Conservation (phyloP, 53 echinoderm and acorn worm genomes). For the Glandiceps talaboti region DNA sequence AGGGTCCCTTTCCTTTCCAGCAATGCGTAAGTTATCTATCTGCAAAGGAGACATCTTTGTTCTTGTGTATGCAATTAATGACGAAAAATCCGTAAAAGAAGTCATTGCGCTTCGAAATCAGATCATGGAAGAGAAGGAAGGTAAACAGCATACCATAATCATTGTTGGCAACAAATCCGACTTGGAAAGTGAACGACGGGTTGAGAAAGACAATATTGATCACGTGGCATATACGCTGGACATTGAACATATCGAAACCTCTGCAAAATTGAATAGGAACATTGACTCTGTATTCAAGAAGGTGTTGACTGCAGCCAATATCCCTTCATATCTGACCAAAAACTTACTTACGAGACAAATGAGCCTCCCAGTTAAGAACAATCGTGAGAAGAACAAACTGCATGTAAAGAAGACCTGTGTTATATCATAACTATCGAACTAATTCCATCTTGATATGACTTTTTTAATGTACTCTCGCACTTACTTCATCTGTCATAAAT, state of each 20-base stretch:
- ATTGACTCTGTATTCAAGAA: not conserved
- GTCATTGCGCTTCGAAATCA: constrained; percentile 13
- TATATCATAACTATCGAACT: not conserved
- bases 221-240: not conserved
- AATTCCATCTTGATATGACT: no score
- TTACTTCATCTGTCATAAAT: no score
- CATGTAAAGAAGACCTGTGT: not conserved
- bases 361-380: not conserved
- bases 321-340: not conserved
- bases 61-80: constrained; percentile 23
- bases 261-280: not conserved
- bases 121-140: constrained; percentile 2
- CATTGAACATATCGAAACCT: not conserved
- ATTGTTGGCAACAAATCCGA: not conserved
- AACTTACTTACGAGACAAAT: not conserved
- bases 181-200: not conserved
- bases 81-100: constrained; percentile 27
- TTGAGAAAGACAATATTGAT: not conserved
- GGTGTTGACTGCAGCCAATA: not conserved
- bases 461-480: no score
- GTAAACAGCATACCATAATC: not conserved
- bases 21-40: constrained; percentile 24
- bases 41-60: constrained; percentile 24
- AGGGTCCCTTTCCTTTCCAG: constrained; percentile 43
- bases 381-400: not conserved